Evolutionary conservation across 2,888 invertebrate species (phyloP).

Genomic region (Cremastobaeus sp.): DNA sequence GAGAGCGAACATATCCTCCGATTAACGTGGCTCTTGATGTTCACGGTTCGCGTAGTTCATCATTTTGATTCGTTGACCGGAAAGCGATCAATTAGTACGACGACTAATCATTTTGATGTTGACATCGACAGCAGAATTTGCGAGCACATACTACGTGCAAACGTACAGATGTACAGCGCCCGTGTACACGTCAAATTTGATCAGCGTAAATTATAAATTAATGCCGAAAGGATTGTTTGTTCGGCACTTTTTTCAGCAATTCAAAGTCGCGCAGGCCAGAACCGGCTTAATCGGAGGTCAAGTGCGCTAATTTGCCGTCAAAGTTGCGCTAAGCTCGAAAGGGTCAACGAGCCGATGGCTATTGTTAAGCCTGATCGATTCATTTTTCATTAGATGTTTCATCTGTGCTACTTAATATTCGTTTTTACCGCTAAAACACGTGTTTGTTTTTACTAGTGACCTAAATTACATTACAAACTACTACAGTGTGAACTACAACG

Average conservation of each 20-base stretch:
- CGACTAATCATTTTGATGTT: constrained; percentile 57
- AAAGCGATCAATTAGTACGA: constrained; percentile 58
- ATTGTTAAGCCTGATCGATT: too few relatives aligned
- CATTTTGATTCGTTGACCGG: constrained; percentile 62
- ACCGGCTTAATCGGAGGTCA: too few relatives aligned
- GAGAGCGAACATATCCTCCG: constrained; percentile 47
- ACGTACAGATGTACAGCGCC: not conserved
- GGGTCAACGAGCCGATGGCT: too few relatives aligned
- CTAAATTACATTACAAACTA: too few relatives aligned
- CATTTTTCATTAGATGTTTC: too few relatives aligned
- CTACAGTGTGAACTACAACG: too few relatives aligned
- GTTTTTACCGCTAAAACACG: too few relatives aligned
- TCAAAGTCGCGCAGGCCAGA: not conserved
- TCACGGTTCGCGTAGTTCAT: constrained; percentile 57
- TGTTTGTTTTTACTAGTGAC: too few relatives aligned
- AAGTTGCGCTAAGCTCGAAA: too few relatives aligned
- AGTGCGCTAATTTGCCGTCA: too few relatives aligned
- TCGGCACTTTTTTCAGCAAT: not conserved
- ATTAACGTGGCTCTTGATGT: constrained; percentile 59
- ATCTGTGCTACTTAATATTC: too few relatives aligned
- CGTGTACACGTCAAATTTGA: constrained; percentile 23
- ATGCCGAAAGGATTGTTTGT: not conserved
- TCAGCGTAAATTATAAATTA: constrained; percentile 20
- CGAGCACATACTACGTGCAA: constrained; percentile 16
- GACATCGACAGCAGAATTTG: constrained; percentile 48